Evolutionary conservation across 1,140 invertebrate genomes (phyloP).

Genomic region (Zophobas atratus): DNA sequence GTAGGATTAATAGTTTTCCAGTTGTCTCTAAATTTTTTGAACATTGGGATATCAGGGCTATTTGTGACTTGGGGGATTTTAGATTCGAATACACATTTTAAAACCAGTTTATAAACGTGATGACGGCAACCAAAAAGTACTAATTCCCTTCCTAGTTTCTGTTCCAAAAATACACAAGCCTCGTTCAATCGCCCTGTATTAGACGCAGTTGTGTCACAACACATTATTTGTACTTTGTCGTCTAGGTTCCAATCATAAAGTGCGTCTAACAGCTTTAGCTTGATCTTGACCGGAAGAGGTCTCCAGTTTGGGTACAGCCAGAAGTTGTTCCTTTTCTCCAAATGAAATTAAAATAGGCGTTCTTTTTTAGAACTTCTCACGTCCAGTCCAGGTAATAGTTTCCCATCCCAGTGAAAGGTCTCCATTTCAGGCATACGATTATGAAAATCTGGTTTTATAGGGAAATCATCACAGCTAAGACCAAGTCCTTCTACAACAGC

Average conservation of each 20-base stretch:
- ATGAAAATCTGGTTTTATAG: constrained; percentile 39
- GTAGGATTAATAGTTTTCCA: constrained; percentile 57
- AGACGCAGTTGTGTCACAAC: constrained; percentile 50
- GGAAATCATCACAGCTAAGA: constrained; percentile 35
- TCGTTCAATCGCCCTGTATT: constrained; percentile 56
- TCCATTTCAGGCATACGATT: constrained; percentile 38
- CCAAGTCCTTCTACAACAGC: constrained; percentile 48
- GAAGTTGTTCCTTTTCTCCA: constrained; percentile 52
- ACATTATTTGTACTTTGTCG: constrained; percentile 54
- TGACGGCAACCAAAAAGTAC: constrained; percentile 56
- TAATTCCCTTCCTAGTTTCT: constrained; percentile 51
- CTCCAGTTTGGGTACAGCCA: constrained; percentile 54
- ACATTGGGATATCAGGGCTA: constrained; percentile 51
- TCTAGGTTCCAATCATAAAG: constrained; percentile 52
- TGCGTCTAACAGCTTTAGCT: constrained; percentile 45
- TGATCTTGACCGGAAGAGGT: constrained; percentile 51
- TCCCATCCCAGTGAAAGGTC: constrained; percentile 58
- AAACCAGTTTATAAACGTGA: constrained; percentile 56
- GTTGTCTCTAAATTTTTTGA: constrained; percentile 57
- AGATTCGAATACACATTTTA: constrained; percentile 56
- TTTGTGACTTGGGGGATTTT: constrained; percentile 47
- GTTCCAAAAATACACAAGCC: constrained; percentile 45
- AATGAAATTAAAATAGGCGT: constrained; percentile 55
- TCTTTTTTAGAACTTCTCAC: constrained; percentile 58
- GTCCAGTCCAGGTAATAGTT: constrained; percentile 55